Evolutionary conservation across 2,113 vertebrate species (phyloP), one percentile per base, ranked within the genome.

Genomic region (Nycticorax nycticorax): DNA sequence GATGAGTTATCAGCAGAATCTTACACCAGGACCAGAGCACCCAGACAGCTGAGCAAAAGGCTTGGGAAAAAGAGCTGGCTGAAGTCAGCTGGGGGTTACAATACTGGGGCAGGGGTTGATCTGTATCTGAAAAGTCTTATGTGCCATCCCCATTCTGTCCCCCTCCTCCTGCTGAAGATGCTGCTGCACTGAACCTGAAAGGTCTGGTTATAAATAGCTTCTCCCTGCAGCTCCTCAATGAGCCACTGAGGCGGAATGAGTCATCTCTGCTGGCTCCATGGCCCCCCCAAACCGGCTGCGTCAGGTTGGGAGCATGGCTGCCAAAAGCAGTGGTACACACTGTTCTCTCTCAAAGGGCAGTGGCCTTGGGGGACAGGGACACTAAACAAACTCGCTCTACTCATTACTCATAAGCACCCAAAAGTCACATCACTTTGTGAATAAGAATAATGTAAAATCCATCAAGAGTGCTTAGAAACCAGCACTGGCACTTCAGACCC

Each of bases 171-270:
- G 81, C 83, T 89, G 94, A 96, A 93, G 92, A 97, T 96, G 94
- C 89, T 92, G 89, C 85, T 96, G 96, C 93, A 76, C 84, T 92
- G 94, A 97, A 97, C 97, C 96, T 97, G 96, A 97, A 97, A 97
- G 96, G 92, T 93, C 95, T 96, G 75, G 76, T 96, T 97, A 97
- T 95, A 97, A 97, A 97, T 97, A 97, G 85, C 73, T 95, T 97
- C 63, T 96, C 95, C 95, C 96, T 94, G 96, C 95, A 97, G 96
- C 97, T 97, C 95, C 96, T 94, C 82, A 94, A 77, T 57, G 93
- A 97, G 95, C 91, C 97, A 95, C 83, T 97, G 97, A 96, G 88
- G 96, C 64, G 88, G 95, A 97, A 95, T 96, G 97, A 97, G 93
- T 97, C 97, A 97, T 95, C 95, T 82, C 95, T 95, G 95, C 79